Evolutionary conservation across 53 echinoderm and acorn worm genomes (phyloP).

Genomic region (Patiria pectinifera): DNA sequence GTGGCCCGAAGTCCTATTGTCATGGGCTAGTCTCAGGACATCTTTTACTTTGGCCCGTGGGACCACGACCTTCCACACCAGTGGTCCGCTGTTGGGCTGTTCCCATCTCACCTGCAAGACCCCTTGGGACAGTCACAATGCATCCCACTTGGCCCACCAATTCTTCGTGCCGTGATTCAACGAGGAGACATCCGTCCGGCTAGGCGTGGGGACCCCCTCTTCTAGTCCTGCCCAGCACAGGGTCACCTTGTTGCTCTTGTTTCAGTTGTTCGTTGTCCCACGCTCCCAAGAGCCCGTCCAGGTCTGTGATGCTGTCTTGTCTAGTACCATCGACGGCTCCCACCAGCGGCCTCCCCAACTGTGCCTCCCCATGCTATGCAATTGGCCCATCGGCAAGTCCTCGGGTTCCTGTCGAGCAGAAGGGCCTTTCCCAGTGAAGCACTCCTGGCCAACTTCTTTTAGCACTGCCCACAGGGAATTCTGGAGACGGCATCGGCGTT

Average conservation of each 20-base stretch:
- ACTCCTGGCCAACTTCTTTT: not conserved
- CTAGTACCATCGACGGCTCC: not conserved
- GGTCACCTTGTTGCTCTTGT: too few relatives aligned
- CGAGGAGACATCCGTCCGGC: not conserved
- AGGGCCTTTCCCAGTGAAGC: not conserved
- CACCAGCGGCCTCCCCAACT: not conserved
- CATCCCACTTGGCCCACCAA: not conserved
- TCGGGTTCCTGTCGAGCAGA: not conserved
- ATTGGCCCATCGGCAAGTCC: not conserved
- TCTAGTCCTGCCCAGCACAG: too few relatives aligned
- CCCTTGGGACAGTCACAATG: not conserved
- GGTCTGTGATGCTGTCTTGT: not conserved
- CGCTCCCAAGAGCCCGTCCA: not conserved
- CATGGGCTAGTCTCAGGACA: not conserved
- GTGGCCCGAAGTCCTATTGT: not conserved
- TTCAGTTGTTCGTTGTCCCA: not conserved
- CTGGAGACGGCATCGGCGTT: slow-evolving; percentile 7
- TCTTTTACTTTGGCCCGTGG: not conserved
- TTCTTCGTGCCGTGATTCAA: not conserved
- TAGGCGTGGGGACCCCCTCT: too few relatives aligned
- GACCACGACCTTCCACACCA: not conserved
- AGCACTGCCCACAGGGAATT: slow-evolving; percentile 18
- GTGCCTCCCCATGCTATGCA: not conserved
- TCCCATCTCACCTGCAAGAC: too few relatives aligned
- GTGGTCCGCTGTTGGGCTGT: not conserved